Evolutionary conservation across 1,140 invertebrate genomes (phyloP), one percentile per base, ranked within the genome.

Genomic region (Drosophila triauraria): DNA sequence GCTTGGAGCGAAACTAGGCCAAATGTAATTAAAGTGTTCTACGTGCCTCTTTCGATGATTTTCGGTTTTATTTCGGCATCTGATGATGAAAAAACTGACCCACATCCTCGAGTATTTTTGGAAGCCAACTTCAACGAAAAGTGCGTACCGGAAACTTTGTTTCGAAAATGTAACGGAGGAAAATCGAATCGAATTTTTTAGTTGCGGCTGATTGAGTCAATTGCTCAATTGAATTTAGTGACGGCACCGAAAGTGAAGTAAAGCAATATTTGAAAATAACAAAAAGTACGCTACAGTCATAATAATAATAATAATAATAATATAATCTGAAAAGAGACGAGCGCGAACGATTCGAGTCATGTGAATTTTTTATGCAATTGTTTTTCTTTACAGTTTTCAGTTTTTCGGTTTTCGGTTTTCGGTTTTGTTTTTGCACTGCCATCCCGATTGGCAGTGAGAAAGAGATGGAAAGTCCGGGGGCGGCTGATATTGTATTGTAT

Each of bases 321-420:
- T 87, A 87, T 87, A 88, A 87, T 88, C 83, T 83, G 30, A 10
- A 62, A 43, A 50, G 72, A 43, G 60, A 59, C 68, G 71, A 76
- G 60, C 61, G 44, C 47, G 13, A 71, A 12, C 67, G 79, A 67
- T 67, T 77, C 67, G 75, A 83, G 68, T 65, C 83, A 88, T 88
- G 83, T 87, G 83, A 88, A 88, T 87, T 80, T 88, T 87, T 87
- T 88, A 87, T 87, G 83, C 84, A 87, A 87, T 88, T 87, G 85
- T 87, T 86, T 87, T 86, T 77, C 63, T 86, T 71, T 82, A 57
- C 47, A 53, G 69, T 80, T 67, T 80, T 69, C 23, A 25, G 54
- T 75, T 80, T 75, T 59, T 62, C 9, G n/a, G 20, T 65, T 54
- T 71, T 65, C 42, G 9, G 51, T 60, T 82, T 78, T 78, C 12